Evolutionary conservation across 2,113 vertebrate species (phyloP).

Genomic region (Cochlearius cochlearius): DNA sequence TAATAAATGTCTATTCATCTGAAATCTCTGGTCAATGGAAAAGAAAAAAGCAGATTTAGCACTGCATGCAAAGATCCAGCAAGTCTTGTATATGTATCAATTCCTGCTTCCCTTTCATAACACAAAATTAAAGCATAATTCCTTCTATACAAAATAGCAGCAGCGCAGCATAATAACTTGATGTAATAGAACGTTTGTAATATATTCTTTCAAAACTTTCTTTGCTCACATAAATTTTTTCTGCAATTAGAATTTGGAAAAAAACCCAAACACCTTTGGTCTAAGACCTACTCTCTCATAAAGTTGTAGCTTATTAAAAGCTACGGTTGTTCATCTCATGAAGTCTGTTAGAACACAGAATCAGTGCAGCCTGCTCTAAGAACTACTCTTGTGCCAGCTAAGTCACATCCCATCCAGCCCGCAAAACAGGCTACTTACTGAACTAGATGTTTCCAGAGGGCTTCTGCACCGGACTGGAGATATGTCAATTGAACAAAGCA

Average conservation of each 20-base stretch:
- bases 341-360: neutral
- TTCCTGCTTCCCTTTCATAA: neutral
- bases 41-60: neutral
- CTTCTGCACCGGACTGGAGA: slow-evolving; percentile 81
- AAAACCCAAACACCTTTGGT: neutral
- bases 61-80: neutral
- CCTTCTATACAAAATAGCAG: neutral
- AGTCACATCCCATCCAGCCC: neutral
- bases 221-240: neutral
- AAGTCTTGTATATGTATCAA: neutral
- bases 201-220: neutral
- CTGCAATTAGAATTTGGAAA: neutral
- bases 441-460: slow-evolving; percentile 79
- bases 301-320: neutral
- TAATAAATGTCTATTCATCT: neutral
- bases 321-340: too few relatives aligned
- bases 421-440: slow-evolving; percentile 72
- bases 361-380: too few relatives aligned
- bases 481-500: slow-evolving; percentile 75
- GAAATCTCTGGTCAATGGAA: neutral
- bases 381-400: neutral
- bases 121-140: neutral
- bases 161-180: neutral
- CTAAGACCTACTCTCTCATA: neutral
- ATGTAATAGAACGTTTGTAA: neutral